These are phyloP conservation scores for Chamaedrilus cognettii DNA, from an alignment of 2,888 invertebrate species.

Conservation along the genomic window DNA sequence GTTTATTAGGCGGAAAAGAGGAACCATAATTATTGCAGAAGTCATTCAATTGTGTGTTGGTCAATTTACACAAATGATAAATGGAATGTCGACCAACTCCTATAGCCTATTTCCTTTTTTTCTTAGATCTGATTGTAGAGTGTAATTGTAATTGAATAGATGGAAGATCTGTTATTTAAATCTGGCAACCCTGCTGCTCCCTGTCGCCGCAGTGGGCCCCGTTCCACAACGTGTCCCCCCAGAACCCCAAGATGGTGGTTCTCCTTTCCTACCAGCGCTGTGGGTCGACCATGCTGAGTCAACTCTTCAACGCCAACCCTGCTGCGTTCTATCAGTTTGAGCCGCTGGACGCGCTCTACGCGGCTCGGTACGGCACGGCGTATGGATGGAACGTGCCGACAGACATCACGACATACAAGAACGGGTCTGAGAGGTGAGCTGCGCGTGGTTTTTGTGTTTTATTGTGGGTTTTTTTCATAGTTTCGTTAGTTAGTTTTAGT, in stretches of 20 bases:
- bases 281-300: slow-evolving; percentile 28
- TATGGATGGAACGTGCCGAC: slow-evolving; percentile 30
- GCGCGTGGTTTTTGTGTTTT: background rate
- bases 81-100: too few species aligned
- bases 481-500: too few species aligned
- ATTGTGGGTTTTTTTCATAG: background rate
- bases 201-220: too few species aligned
- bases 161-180: too few species aligned
- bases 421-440: slow-evolving; percentile 20
- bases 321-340: slow-evolving; percentile 29
- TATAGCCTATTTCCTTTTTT: too few species aligned
- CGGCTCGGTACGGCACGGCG: slow-evolving; percentile 24
- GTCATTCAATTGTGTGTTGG: too few species aligned
- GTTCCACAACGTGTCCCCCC: background rate
- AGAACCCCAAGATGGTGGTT: slow-evolving; percentile 18
- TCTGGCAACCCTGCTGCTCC: too few species aligned
- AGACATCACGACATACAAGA: slow-evolving; percentile 22
- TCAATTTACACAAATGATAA: too few species aligned
- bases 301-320: slow-evolving; percentile 27
- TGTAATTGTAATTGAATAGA: too few species aligned
- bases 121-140: too few species aligned
- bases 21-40: too few species aligned
- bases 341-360: slow-evolving; percentile 30
- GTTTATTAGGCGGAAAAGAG: too few species aligned
- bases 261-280: slow-evolving; percentile 28